phyloP scores from a whole-genome alignment of 1,140 invertebrate species.

The Philaenus spumarius region DNA sequence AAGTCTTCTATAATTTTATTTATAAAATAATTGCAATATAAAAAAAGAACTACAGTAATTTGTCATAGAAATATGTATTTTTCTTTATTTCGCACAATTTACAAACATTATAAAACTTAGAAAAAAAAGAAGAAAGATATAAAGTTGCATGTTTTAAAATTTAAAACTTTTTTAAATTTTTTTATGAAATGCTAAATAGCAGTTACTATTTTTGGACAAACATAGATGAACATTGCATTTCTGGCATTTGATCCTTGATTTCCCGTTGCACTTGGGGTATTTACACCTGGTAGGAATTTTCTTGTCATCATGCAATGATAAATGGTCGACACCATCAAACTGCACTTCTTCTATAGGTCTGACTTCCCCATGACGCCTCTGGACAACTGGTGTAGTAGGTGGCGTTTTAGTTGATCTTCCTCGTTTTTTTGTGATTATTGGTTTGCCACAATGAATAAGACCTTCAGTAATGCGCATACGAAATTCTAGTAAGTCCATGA shows the following conservation, averaged over 20 bases:
- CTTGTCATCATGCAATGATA: slow-evolving; percentile 16
- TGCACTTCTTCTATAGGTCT: slow-evolving; percentile 5
- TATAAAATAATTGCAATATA: no score
- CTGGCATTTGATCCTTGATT: slow-evolving; percentile 13
- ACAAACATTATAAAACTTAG: no score
- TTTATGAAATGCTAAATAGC: background rate
- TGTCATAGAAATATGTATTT: no score
- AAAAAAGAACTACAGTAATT: no score
- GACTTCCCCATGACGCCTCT: slow-evolving; percentile 2
- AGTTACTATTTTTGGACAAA: background rate
- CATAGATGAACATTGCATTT: slow-evolving; percentile 21
- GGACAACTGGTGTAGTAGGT: background rate
- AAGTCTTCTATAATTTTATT: no score
- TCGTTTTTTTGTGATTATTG: background rate
- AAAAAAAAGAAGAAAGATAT: no score
- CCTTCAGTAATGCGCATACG: no score
- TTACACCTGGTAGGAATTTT: slow-evolving; percentile 19
- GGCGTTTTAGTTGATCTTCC: no score
- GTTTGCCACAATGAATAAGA: no score
- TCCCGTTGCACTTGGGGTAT: slow-evolving; percentile 7
- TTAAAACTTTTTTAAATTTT: no score
- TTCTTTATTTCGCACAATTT: no score
- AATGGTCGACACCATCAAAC: slow-evolving; percentile 16
- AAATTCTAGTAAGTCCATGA: slow-evolving; percentile 6
- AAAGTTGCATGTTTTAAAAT: no score